Base-by-base conservation (phyloP, 2,797 vertebrate genomes). In the Periophthalmus magnuspinnatus region DNA sequence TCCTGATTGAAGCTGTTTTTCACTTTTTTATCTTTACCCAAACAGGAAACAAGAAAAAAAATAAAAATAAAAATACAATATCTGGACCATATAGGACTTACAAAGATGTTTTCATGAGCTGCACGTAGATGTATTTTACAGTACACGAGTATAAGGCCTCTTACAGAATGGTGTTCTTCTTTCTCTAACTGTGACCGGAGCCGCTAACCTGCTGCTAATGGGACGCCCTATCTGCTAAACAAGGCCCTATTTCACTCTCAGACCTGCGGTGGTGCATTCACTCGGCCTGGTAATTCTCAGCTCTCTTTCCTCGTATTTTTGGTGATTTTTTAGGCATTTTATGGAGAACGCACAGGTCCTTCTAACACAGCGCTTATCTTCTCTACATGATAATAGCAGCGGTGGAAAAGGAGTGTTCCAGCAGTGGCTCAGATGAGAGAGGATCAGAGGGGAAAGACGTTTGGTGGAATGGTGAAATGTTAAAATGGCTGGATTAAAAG, bases 331-430 rank as follows among this genome's bases (percentile, higher is more conserved):
- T 6, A 8, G 50, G 50, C 7, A 60, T 57, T 65, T 79, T 1
- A 60, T 69, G 67, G 76, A 66, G 64, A 47, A 8, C 60, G 69
- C 65, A 47, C 67, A 22, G 63, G 62, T 36, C 79, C 59, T 74
- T 65, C 79, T 78, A 71, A 47, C 71, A 63, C 71, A 68, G 68
- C 71, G 77, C 77, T 78, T 34, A 81, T 79, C 38, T 41, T 76
- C 74, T 62, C 66, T 63, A 77, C 80, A 78, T 84, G 81, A 80
- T 88, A 86, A 88, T 82, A 81, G 82, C 67, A 68, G 81, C 80
- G 62, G 74, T 84, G 69, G 73, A 45, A 65, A 73, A 66, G 70
- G 76, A 50, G 72, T 64, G 68, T 80, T 48, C 71, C 61, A 70
- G 70, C 70, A 55, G 60, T 67, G 73, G 79, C 67, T 70, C 70